Base-by-base conservation (phyloP, 2,888 invertebrate species). In the Drosophila silvestris region DNA sequence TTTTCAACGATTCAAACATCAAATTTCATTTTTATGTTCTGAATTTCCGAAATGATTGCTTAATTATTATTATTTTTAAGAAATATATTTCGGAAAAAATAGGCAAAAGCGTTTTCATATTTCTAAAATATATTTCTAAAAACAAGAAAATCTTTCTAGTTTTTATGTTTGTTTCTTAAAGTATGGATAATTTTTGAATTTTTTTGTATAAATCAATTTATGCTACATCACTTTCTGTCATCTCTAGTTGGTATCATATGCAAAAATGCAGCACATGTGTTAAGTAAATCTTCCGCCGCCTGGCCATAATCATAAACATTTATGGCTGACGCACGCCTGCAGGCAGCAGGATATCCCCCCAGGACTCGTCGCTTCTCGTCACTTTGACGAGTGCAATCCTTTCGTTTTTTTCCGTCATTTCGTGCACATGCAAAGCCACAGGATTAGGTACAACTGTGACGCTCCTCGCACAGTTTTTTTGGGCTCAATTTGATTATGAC, bases 231-330 rank as follows among this genome's bases (percentile, higher is more conserved):
- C 0, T 26, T 9, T 22, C 14, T 32, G 26, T 33, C 89, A 85
- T 85, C 89, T 64, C 83, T 83, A 72, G 44, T 32, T 58, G 82
- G 67, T 63, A 54, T 70, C 83, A 83, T 81, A 81, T 81, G 81
- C 81, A 81, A 82, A 88, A 87, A 79, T 91, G 91, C 91, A 91
- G 88, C 87, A 87, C 87, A 87, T 87, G 87, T 87, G 87, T 70
- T 69, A 85, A 90, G 91, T 89, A 89, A 89, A 89, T 89, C 88
- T 89, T 90, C 76, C 77, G 85, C 81, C 61, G 84, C 69, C 86
- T 86, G 79, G 77, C 88, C 91, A 93, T 93, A 93, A 93, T 92
- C 93, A 92, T 93, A 93, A 93, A 93, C 93, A 93, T 93, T 93
- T 93, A 92, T 92, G 92, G 89, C 76, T 79, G 67, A 77, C 86